Evolutionary conservation across 2,113 vertebrate species (phyloP).

Genomic region (Heterotilapia buettikoferi): DNA sequence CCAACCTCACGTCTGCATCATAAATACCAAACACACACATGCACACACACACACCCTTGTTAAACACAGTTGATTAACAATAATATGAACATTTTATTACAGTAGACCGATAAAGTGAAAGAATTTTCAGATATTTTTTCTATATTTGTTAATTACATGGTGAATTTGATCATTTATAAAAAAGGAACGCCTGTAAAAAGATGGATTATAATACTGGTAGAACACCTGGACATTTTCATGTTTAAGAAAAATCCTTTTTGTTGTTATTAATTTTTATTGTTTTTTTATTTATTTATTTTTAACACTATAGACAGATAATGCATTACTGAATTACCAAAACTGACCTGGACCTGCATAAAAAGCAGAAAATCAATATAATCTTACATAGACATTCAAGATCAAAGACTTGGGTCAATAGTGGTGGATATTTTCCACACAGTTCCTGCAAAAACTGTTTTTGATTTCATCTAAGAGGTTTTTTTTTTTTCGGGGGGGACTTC

Average conservation of each 20-base stretch:
- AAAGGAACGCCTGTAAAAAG: background rate
- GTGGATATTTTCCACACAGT: background rate
- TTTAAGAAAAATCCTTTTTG: background rate
- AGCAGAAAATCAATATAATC: background rate
- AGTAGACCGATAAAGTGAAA: background rate
- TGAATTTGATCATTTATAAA: background rate
- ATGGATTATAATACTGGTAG: background rate
- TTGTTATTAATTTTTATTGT: background rate
- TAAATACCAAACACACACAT: background rate
- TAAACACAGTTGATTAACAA: background rate
- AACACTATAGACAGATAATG: background rate
- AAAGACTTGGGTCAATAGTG: background rate
- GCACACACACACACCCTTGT: background rate
- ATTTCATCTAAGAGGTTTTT: background rate
- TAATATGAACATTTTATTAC: background rate
- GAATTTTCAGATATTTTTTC: background rate
- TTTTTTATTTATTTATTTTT: background rate
- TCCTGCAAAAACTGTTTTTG: background rate
- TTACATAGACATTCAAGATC: background rate
- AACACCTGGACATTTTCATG: background rate
- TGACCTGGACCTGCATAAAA: background rate
- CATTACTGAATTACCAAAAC: background rate
- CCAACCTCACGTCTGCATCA: background rate
- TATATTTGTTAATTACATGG: background rate
- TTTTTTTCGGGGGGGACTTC: fast-evolving